phyloP scores from a whole-genome alignment of 2,888 invertebrate genomes.

The Antheraea yamamai region DNA sequence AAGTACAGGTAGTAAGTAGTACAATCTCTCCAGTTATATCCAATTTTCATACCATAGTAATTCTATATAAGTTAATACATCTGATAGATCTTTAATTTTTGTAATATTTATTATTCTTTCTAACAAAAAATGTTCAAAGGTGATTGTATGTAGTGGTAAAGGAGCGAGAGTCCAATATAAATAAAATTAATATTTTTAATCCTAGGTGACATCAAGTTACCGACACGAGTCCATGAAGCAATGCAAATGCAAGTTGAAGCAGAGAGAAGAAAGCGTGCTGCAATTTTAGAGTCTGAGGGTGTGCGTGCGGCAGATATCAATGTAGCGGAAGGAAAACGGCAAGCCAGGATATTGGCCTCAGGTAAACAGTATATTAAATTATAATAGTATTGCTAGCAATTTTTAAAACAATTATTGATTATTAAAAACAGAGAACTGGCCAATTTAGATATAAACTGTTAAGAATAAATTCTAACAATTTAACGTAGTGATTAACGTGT shows the following conservation, averaged over 20 bases:
- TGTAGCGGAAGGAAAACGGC: slow-evolving; percentile 97
- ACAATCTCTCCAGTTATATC: background rate
- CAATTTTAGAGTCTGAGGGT: slow-evolving; percentile 98
- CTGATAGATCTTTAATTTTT: background rate
- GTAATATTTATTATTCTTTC: background rate
- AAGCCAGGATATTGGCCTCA: slow-evolving; percentile 94
- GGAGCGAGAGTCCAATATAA: no score
- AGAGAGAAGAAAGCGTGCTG: slow-evolving; percentile 97
- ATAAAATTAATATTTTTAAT: slow-evolving; percentile 23
- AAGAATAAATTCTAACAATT: no score
- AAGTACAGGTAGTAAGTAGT: no score
- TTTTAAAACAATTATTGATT: no score
- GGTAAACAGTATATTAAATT: slow-evolving; percentile 68
- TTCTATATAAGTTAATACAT: background rate
- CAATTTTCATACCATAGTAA: background rate
- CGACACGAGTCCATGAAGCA: slow-evolving; percentile 96
- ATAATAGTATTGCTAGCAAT: no score
- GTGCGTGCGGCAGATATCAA: slow-evolving; percentile 96
- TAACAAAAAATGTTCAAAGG: no score
- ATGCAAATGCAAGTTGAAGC: slow-evolving; percentile 99
- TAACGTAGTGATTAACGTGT: no score
- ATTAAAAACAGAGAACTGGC: no score
- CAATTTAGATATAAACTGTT: no score
- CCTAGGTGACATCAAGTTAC: slow-evolving; percentile 93
- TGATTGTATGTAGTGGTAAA: no score